phyloP scores from a whole-genome alignment of 2,888 invertebrate genomes.

The Macroteleia sp. region DNA sequence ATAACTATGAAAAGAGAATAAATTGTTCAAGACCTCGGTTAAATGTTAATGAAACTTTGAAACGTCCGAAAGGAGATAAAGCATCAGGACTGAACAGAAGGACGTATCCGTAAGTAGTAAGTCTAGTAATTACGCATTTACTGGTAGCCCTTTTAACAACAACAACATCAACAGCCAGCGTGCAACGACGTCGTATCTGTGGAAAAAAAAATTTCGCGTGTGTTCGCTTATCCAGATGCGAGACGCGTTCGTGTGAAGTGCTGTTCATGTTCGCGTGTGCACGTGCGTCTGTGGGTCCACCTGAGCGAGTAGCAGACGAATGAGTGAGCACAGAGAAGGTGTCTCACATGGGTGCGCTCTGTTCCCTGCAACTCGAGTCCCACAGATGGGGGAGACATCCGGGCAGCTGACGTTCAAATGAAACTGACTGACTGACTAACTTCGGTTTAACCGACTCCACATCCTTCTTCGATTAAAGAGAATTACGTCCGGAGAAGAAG shows the following conservation, averaged over 20 bases:
- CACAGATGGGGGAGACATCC: constrained; percentile 84
- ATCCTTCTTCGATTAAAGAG: constrained; percentile 84
- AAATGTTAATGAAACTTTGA: constrained; percentile 38
- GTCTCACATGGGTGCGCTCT: constrained; percentile 83
- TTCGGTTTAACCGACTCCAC: constrained; percentile 84
- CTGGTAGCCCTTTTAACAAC: constrained; percentile 50
- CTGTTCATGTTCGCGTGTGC: constrained; percentile 64
- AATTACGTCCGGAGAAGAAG: constrained; percentile 80
- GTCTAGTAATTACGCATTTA: constrained; percentile 49
- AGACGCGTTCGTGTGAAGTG: constrained; percentile 58
- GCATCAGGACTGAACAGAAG: constrained; percentile 31
- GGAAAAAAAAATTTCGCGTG: constrained; percentile 58
- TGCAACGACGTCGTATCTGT: constrained; percentile 15
- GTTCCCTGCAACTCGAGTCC: constrained; percentile 81
- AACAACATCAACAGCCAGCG: constrained; percentile 34
- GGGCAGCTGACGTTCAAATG: constrained; percentile 84
- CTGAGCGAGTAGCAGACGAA: constrained; percentile 74
- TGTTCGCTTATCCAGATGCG: constrained; percentile 64
- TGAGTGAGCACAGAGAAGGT: constrained; percentile 79
- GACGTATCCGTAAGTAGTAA: constrained; percentile 15
- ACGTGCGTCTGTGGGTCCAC: constrained; percentile 77
- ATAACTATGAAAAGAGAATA: too few species aligned
- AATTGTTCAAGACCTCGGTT: constrained; percentile 5
- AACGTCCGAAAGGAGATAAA: constrained; percentile 27
- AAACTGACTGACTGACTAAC: constrained; percentile 81